phyloP scores from a whole-genome alignment of 2,113 vertebrate genomes.

The Patagioenas fasciata region DNA sequence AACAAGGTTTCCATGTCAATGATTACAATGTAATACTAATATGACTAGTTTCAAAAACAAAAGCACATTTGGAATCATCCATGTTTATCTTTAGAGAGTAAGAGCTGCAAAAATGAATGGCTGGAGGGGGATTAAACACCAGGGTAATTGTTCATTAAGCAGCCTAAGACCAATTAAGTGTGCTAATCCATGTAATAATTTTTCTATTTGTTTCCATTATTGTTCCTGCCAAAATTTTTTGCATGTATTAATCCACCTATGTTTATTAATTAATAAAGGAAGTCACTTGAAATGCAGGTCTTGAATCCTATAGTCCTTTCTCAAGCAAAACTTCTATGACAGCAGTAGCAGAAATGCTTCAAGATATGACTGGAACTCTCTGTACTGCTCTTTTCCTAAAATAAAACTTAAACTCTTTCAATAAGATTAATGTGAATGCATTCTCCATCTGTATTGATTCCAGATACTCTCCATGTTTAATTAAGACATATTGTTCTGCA shows the following conservation, averaged over 20 bases:
- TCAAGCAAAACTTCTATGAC: neutral
- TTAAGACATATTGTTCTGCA: conserved; percentile 10
- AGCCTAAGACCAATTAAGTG: conserved; percentile 37
- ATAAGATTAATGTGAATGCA: conserved; percentile 9
- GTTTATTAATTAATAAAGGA: neutral
- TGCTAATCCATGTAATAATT: conserved; percentile 49
- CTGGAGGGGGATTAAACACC: conserved; percentile 43
- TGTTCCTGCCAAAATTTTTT: neutral
- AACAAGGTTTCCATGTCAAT: neutral
- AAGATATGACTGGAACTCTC: neutral
- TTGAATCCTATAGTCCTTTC: neutral
- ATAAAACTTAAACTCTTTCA: conserved; percentile 3
- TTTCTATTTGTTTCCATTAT: conserved; percentile 26
- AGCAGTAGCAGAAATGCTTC: neutral
- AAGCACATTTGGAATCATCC: neutral
- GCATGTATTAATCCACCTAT: neutral
- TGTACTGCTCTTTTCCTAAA: neutral
- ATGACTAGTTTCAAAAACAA: conserved; percentile 11
- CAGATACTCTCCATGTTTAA: conserved; percentile 6
- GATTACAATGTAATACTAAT: neutral
- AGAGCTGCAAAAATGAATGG: neutral
- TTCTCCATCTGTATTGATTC: neutral
- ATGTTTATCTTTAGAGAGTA: conserved; percentile 1
- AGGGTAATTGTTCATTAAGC: conserved; percentile 63
- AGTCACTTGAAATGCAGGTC: neutral